Conservation (phyloP, 2,797 vertebrate species). For the Oreonectes daqikongensis region DNA sequence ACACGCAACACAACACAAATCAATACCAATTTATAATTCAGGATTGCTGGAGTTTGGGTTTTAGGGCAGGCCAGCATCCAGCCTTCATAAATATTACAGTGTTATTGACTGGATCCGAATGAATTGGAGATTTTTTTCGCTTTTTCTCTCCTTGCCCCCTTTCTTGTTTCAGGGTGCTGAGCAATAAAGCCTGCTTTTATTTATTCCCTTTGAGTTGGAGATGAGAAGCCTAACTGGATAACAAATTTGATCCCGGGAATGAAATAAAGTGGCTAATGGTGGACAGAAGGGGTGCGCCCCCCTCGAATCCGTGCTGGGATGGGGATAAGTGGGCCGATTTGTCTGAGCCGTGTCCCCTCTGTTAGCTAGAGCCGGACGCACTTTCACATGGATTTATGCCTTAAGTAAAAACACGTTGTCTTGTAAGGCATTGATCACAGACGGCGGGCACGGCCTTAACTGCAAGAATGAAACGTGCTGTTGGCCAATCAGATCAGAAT, state of each 20-base stretch:
- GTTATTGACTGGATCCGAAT: slow-evolving; percentile 83
- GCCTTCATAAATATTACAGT: slow-evolving; percentile 85
- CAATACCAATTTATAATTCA: slow-evolving; percentile 85
- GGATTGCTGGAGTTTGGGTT: slow-evolving; percentile 82
- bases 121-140: slow-evolving; percentile 76
- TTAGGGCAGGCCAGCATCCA: slow-evolving; percentile 79
- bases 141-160: slow-evolving; percentile 41
- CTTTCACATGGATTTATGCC: slow-evolving; percentile 49
- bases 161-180: slow-evolving; percentile 63
- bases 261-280: slow-evolving; percentile 64
- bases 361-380: slow-evolving; percentile 14
- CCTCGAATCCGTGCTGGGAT: slow-evolving; percentile 37
- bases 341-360: slow-evolving; percentile 16
- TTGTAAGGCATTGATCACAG: slow-evolving; percentile 50
- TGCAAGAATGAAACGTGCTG: not conserved
- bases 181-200: slow-evolving; percentile 68
- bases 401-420: slow-evolving; percentile 53
- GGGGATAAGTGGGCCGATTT: slow-evolving; percentile 49
- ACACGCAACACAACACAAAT: slow-evolving; percentile 75
- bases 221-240: slow-evolving; percentile 69
- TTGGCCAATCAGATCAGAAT: not conserved
- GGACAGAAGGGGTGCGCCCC: slow-evolving; percentile 32
- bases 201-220: slow-evolving; percentile 71
- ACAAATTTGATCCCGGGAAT: slow-evolving; percentile 61
- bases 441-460: not conserved